A percentile compares a stretch with the other conserved stretches of the same genome.
Conservation (phyloP, 1,140 invertebrate genomes). For the Papilio glaucus region DNA sequence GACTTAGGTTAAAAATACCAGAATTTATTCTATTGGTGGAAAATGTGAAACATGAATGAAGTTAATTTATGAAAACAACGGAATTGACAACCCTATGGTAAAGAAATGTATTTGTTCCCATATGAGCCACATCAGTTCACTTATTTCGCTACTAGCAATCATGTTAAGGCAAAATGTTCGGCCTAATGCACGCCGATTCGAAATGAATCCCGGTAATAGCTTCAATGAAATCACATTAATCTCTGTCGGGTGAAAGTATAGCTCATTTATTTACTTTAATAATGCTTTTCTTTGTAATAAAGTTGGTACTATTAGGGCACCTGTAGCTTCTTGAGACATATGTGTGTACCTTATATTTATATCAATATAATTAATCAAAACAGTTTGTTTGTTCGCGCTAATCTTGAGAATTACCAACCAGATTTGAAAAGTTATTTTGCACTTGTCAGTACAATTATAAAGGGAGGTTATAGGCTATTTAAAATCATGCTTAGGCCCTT, state of each 20-base stretch:
- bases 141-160: slow-evolving; percentile 15
- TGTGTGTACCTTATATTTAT: neutral
- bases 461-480: no score
- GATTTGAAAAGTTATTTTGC: no score
- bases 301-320: slow-evolving; percentile 1
- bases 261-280: slow-evolving; percentile 28
- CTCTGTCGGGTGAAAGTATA: slow-evolving; percentile 26
- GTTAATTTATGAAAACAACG: no score
- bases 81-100: neutral
- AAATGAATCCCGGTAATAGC: slow-evolving; percentile 29
- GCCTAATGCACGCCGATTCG: slow-evolving; percentile 28
- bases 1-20: no score
- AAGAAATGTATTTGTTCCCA: neutral
- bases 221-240: slow-evolving; percentile 30
- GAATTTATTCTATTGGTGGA: no score
- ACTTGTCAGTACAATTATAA: no score
- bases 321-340: neutral
- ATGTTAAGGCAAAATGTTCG: neutral
- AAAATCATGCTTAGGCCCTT: no score
- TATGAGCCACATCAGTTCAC: neutral
- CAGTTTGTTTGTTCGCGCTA: no score
- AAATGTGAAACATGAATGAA: no score
- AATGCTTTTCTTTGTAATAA: slow-evolving; percentile 22
- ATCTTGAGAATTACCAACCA: no score
- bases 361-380: no score